Evolutionary conservation across 2,797 vertebrate genomes (phyloP), one percentile per base, ranked within the genome.

Genomic region (Sitta carolinensis): DNA sequence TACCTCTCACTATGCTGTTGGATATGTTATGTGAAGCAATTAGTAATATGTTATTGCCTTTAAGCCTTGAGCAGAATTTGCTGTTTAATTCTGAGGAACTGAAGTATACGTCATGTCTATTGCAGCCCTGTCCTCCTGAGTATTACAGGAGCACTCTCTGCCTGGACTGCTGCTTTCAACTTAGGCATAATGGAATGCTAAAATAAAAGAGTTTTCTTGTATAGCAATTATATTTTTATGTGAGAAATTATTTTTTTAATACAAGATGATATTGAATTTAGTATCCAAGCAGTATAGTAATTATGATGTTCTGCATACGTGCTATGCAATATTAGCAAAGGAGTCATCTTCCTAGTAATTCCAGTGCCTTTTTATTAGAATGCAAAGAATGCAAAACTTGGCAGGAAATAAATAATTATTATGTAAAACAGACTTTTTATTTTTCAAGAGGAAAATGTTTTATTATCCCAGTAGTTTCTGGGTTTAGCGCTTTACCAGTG

Each of bases 51-150:
- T 34, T 63, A 5, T 0, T 5, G 42, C 25, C 30, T 73, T 75
- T 47, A 68, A 69, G 66, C 36, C 29, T 50, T 36, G 50, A 84
- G 20, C n/a, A 59, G 2, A 1, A 73, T 84, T 86, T 72, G 77
- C 62, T 43, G 9, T 84, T 91, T 57, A 32, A 9, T 80, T 91
- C 62, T 9, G 15, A 84, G 55, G 21, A 62, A 9, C 21, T 8
- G n/a, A 50, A 62, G 15, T 38, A 1, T 16, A 36, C 0, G 0
- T 74, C 32, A 32, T 26, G 42, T 42, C 61, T 62, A 8, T 22
- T 40, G 26, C 34, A 59, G 40, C 54, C 43, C 34, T 42, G 21
- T 57, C 13, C 63, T 78, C 78, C 47, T 82, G 79, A n/a, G 51
- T 36, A 29, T 86, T 50, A 43, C 16, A 50, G 40, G 20, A 58